Percentiles rank a stretch among this genome's conserved stretches.
phyloP scores from a whole-genome alignment of 2,113 vertebrate genomes.

The Phyllostomus hastatus region DNA sequence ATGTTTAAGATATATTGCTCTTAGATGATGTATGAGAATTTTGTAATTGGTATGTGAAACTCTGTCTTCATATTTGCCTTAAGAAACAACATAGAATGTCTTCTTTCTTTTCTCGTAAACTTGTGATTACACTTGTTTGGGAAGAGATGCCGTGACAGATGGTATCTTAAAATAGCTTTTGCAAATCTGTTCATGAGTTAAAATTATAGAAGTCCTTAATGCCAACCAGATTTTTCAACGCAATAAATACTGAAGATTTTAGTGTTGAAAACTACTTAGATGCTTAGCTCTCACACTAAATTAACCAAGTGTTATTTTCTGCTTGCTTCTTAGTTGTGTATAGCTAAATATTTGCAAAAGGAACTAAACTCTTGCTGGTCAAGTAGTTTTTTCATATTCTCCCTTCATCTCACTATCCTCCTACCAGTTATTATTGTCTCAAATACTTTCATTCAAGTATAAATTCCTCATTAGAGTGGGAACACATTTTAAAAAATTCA shows the following conservation, averaged over 20 bases:
- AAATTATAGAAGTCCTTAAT: conserved; percentile 56
- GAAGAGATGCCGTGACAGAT: conserved; percentile 59
- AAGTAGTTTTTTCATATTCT: background rate
- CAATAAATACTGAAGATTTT: conserved; percentile 61
- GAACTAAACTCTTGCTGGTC: conserved; percentile 40
- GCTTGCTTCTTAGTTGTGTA: conserved; percentile 18
- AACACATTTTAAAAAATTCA: background rate
- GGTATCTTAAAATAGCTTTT: conserved; percentile 67
- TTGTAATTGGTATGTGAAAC: background rate
- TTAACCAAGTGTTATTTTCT: conserved; percentile 59
- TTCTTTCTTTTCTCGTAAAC: conserved; percentile 50
- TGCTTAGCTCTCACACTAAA: conserved; percentile 48
- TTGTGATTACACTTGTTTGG: conserved; percentile 61
- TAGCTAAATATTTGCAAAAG: conserved; percentile 50
- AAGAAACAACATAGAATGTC: conserved; percentile 38
- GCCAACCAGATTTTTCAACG: conserved; percentile 58
- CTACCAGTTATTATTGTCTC: background rate
- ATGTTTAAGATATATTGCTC: conserved; percentile 14
- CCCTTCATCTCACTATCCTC: background rate
- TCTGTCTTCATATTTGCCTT: background rate
- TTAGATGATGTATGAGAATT: background rate
- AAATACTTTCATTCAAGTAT: background rate
- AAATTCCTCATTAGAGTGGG: background rate
- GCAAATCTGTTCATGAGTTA: conserved; percentile 68
- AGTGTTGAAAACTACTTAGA: conserved; percentile 50